phyloP scores from a whole-genome alignment of 2,113 vertebrate genomes.

The Lichenostomus cassidix region DNA sequence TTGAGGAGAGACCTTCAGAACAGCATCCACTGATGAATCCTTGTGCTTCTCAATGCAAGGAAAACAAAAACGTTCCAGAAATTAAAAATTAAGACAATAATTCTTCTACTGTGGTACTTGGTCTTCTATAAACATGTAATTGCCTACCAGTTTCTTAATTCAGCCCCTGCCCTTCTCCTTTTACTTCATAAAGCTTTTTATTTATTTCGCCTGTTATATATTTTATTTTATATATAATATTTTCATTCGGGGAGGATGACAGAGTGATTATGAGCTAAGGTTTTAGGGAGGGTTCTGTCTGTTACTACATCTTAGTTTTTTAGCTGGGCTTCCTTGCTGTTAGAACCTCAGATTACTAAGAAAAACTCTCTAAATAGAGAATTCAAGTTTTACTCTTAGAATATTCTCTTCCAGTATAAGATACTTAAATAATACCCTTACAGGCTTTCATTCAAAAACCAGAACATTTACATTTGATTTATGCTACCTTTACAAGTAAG shows the following conservation, averaged over 20 bases:
- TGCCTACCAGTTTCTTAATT: background rate
- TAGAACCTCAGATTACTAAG: background rate
- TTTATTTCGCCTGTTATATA: background rate
- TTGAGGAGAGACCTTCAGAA: background rate
- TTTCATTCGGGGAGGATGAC: background rate
- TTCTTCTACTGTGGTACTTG: background rate
- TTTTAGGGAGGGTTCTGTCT: background rate
- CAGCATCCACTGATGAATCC: background rate
- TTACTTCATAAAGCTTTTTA: background rate
- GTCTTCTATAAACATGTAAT: background rate
- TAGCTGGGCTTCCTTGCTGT: background rate
- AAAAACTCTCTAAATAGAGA: background rate
- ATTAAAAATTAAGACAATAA: background rate
- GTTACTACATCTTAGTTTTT: background rate
- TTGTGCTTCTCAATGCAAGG: background rate
- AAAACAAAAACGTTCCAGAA: background rate
- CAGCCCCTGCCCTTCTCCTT: background rate
- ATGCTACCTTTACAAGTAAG: background rate
- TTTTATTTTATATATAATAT: background rate
- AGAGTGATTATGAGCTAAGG: background rate
- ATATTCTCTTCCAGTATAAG: background rate
- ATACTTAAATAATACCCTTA: background rate
- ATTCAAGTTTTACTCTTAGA: background rate
- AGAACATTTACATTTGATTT: background rate
- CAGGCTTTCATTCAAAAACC: background rate